phyloP scores from a whole-genome alignment of 1,140 invertebrate species.

The Magallana ariakensis region DNA sequence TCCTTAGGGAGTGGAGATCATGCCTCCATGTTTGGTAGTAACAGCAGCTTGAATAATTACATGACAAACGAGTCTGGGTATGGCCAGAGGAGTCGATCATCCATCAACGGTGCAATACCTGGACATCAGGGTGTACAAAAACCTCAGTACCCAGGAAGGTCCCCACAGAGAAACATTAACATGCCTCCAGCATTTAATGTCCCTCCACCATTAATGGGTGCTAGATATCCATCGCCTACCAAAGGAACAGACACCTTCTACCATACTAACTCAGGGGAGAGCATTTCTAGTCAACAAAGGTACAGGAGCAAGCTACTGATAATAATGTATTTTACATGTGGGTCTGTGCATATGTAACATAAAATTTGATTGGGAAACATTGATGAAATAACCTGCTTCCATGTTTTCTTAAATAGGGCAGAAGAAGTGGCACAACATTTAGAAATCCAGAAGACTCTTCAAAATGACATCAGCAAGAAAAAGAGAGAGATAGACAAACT shows the following conservation, averaged over 20 bases:
- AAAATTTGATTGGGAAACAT: no score
- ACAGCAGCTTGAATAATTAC: constrained; percentile 20
- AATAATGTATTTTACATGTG: no score
- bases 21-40: background rate
- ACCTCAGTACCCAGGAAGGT: background rate
- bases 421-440: background rate
- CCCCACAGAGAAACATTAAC: background rate
- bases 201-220: background rate
- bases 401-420: background rate
- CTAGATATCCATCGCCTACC: background rate
- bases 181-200: background rate
- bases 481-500: constrained; percentile 57
- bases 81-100: background rate
- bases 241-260: background rate
- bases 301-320: background rate
- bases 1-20: background rate
- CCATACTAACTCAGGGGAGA: background rate
- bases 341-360: no score
- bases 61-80: background rate
- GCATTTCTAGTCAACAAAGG: background rate
- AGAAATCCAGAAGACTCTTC: constrained; percentile 25
- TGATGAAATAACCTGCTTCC: no score
- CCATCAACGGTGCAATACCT: background rate
- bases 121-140: background rate
- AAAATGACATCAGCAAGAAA: constrained; percentile 55